These are phyloP conservation scores for Acipenser ruthenus DNA, from an alignment of 2,797 vertebrate species.

Conservation along the genomic window DNA sequence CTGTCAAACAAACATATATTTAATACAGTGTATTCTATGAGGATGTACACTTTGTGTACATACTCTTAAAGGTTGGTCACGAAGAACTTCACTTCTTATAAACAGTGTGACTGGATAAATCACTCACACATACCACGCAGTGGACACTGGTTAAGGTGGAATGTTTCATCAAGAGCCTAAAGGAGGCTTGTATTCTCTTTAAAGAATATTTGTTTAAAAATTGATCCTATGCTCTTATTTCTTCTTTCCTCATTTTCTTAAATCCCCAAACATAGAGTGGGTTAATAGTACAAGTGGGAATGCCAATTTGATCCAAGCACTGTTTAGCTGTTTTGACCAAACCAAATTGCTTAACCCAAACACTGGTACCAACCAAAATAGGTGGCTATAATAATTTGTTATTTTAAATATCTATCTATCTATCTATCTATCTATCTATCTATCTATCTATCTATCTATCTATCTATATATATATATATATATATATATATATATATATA, in stretches of 20 bases:
- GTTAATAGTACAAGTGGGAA: too few relatives aligned
- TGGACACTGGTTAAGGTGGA: constrained; percentile 72
- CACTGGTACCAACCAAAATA: too few relatives aligned
- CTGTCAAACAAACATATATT: constrained; percentile 97
- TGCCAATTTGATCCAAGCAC: too few relatives aligned
- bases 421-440: too few relatives aligned
- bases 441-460: too few relatives aligned
- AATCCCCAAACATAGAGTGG: too few relatives aligned
- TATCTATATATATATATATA: too few relatives aligned
- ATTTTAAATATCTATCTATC: too few relatives aligned
- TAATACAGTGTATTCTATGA: constrained; percentile 82
- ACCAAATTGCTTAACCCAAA: too few relatives aligned
- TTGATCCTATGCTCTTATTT: background rate
- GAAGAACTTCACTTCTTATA: constrained; percentile 84
- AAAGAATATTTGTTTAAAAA: constrained; percentile 39
- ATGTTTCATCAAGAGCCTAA: constrained; percentile 61
- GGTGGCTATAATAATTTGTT: too few relatives aligned
- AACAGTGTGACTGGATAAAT: constrained; percentile 83
- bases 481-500: too few relatives aligned
- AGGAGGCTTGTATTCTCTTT: constrained; percentile 62
- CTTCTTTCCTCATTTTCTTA: background rate
- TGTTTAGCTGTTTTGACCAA: too few relatives aligned
- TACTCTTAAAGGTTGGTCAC: constrained; percentile 83
- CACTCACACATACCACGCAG: constrained; percentile 78
- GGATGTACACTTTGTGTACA: constrained; percentile 87